Evolutionary conservation across 2,113 vertebrate genomes (phyloP).

Genomic region (Sterna hirundo): DNA sequence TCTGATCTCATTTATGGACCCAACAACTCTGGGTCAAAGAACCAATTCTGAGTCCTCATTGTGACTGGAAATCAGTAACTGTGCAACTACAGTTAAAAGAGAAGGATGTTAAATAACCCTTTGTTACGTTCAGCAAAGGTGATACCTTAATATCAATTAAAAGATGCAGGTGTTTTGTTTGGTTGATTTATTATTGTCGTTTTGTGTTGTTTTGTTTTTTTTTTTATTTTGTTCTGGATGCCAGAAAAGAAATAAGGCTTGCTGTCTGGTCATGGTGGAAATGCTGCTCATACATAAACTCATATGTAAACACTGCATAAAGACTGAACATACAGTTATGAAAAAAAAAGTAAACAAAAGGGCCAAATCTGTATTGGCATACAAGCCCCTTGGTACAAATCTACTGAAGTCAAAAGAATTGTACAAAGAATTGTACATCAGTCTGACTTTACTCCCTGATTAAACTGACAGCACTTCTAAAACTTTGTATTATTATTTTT

Average conservation of each 20-base stretch:
- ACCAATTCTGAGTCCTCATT: background rate
- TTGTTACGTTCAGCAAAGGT: background rate
- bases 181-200: background rate
- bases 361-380: background rate
- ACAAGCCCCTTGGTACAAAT: background rate
- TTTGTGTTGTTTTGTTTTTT: background rate
- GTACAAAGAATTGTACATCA: background rate
- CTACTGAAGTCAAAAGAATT: background rate
- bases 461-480: slow-evolving; percentile 2
- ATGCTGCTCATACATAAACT: background rate
- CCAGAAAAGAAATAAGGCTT: background rate
- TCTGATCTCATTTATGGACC: background rate
- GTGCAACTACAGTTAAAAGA: background rate
- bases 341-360: background rate
- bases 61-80: background rate
- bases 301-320: fast-evolving
- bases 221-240: background rate
- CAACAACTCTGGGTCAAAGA: background rate
- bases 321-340: background rate
- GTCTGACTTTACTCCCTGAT: background rate
- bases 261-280: background rate
- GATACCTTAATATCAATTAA: background rate
- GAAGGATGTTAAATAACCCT: background rate
- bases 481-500: background rate
- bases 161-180: background rate